Evolutionary conservation across 2,888 invertebrate genomes (phyloP).

Genomic region (Lasioglossum lativentre): DNA sequence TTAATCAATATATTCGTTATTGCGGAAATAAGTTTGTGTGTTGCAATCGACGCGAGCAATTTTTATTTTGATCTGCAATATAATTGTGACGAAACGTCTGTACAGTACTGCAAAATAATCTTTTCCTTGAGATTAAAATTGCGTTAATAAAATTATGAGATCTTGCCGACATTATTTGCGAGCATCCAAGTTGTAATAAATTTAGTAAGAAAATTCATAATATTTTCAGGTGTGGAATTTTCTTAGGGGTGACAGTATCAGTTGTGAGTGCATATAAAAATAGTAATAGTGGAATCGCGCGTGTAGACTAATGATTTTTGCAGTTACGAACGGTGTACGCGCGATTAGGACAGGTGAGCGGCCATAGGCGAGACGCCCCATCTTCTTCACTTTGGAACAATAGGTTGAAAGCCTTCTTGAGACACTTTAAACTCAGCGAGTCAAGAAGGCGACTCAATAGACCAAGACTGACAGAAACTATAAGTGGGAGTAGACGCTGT

Average conservation of each 20-base stretch:
- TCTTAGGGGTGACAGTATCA: not conserved
- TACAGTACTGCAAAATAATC: too few species aligned
- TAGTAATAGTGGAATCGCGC: not conserved
- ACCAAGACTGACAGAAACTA: constrained; percentile 11
- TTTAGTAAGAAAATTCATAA: too few species aligned
- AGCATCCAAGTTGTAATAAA: too few species aligned
- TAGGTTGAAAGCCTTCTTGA: constrained; percentile 4
- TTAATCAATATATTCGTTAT: too few species aligned
- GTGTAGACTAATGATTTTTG: not conserved
- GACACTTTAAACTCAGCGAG: constrained; percentile 12
- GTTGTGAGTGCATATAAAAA: not conserved
- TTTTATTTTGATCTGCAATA: too few species aligned
- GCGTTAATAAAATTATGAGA: too few species aligned
- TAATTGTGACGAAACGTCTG: too few species aligned
- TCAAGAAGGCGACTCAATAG: constrained; percentile 7
- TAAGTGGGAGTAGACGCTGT: not conserved
- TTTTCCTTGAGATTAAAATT: too few species aligned
- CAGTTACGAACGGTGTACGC: not conserved
- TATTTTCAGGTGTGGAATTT: too few species aligned
- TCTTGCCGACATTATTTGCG: too few species aligned
- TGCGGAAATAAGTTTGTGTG: too few species aligned
- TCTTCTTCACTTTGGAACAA: constrained; percentile 16
- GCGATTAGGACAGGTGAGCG: constrained; percentile 17
- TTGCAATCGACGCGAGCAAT: too few species aligned
- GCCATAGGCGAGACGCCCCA: not conserved